phyloP scores from a whole-genome alignment of 2,888 invertebrate genomes.

The Chrysomela aeneicollis region DNA sequence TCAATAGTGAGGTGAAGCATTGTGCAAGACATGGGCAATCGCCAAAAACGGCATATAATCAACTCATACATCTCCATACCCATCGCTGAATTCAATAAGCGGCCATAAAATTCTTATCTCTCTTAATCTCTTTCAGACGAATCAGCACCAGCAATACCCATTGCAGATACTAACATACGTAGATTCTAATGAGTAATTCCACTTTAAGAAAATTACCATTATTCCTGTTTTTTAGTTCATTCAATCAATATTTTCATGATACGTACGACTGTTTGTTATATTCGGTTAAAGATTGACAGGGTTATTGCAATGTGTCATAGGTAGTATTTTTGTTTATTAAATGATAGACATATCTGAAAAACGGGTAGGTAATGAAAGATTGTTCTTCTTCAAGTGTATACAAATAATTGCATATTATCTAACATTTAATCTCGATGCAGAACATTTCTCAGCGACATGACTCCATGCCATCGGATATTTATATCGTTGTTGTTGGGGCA shows the following conservation, averaged over 20 bases:
- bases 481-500: slow-evolving; percentile 24
- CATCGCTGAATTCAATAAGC: neutral
- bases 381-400: too few species aligned
- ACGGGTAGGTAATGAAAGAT: too few species aligned
- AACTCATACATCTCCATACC: neutral
- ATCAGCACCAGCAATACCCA: neutral
- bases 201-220: neutral
- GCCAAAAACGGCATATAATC: neutral
- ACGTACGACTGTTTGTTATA: too few species aligned
- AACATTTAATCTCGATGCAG: slow-evolving; percentile 15
- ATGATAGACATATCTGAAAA: too few species aligned
- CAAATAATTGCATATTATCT: slow-evolving; percentile 2
- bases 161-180: neutral
- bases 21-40: neutral
- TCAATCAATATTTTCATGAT: too few species aligned
- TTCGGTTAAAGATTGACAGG: too few species aligned
- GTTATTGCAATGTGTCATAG: too few species aligned
- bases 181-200: neutral
- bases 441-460: slow-evolving; percentile 18
- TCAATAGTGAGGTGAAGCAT: neutral
- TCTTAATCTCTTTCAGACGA: neutral
- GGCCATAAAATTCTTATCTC: neutral
- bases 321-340: too few species aligned
- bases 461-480: slow-evolving; percentile 18
- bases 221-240: too few species aligned